Evolutionary conservation across 2,888 invertebrate genomes (phyloP), one percentile per base, ranked within the genome.

Genomic region (Cecidostiba fungosa): DNA sequence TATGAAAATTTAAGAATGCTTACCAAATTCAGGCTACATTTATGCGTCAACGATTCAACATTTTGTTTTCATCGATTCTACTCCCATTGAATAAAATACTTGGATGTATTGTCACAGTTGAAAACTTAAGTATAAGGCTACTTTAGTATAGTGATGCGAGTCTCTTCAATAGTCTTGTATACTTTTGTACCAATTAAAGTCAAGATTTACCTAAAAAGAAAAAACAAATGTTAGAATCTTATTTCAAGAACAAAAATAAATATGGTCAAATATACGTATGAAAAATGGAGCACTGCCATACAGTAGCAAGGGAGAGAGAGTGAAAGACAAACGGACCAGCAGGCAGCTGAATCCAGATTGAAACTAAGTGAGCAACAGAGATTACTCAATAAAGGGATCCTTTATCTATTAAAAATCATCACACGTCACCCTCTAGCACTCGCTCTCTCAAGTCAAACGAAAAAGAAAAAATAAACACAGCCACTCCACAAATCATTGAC

Each of bases 11-110:
- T 19, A 8, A 23, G 23, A 8, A 23, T 12, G n/a, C 86, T 86
- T 66, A 86, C 86, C 86, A 77, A 78, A 47, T 14, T 70, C 59
- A 50, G 50, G 69, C 78, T 82, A 78, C 78, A 82, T 86, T 70
- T 59, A 81, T 82, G 16, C 16, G 19, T 86, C 59, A 86, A 70
- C 82, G 82, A 79, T 84, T 86, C 26, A 84, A 84, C 86, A 86
- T 86, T 14, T 77, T 86, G 62, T 19, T 73, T 8, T 23, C 19
- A 79, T 39, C 32, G 16, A 72, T 36, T 50, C 16, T 39, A 32
- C 26, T 74, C 10, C 14, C 12, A n/a, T 62, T 79, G 23, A 14
- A 66, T n/a, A n/a, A 26, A 73, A 32, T 76, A 39, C 74, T 77
- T 23, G n/a, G 62, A 73, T 66, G 54, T 79, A 76, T 84, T 59